Evolutionary conservation across 2,888 invertebrate genomes (phyloP), one percentile per base, ranked within the genome.

Genomic region (Steromphala cineraria): DNA sequence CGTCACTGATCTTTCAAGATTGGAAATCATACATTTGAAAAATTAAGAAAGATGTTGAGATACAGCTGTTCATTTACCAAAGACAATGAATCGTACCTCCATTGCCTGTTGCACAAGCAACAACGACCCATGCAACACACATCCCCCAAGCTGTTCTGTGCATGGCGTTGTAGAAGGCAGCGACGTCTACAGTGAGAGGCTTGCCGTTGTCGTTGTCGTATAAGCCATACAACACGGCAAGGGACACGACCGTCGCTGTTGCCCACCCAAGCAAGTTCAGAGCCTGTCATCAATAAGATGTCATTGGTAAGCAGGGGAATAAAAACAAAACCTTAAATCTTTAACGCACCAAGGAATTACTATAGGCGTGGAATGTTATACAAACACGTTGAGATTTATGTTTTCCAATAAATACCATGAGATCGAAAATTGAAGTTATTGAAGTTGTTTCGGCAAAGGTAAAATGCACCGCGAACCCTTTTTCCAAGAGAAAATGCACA

Each of bases 41-140:
- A 7, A 36, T n/a, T n/a, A 36, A 36, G 36, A 36, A 4, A 36
- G 4, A 36, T 7, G 7, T 7, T 4, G 7, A 36, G 36, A 4
- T 36, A 36, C 36, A 36, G 7, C 36, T 4, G 36, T 36, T 36
- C 36, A 36, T 36, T 36, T 36, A 2, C 36, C 36, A 36, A 36
- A 46, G 5, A n/a, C n/a, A n/a, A n/a, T n/a, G 15, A 24, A 36
- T 36, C 85, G 78, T 86, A 93, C 93, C 94, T 90, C 94, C 95
- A 86, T 94, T 92, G 40, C 95, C 95, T 74, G 93, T 91, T 24
- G 92, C 91, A 84, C 95, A 95, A 56, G 94, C 94, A 87, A 94
- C 94, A 75, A 95, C 93, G 7, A 95, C 92, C 95, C 95, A 95
- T 53, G 91, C 92, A 13, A 95, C 85, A 3, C 93, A 93, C 3